A percentile compares a stretch with the other conserved stretches of the same genome.
phyloP scores from a whole-genome alignment of 2,888 invertebrate genomes.

The Drosophila meridiana region DNA sequence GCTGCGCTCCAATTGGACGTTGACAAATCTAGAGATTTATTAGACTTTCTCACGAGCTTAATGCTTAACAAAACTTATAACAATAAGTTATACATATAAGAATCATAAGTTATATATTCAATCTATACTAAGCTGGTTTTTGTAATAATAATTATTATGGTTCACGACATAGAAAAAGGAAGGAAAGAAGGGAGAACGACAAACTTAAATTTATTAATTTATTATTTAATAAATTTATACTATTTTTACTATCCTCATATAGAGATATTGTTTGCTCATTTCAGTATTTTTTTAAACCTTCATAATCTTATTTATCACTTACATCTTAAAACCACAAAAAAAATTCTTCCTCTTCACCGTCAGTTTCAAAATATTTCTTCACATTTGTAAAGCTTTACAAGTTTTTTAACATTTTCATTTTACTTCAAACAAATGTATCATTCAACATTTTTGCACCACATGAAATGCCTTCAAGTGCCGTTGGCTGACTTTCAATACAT shows the following conservation, averaged over 20 bases:
- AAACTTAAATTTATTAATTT: too few relatives aligned
- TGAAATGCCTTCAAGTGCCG: conserved; percentile 65
- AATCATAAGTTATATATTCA: not conserved
- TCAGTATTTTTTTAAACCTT: not conserved
- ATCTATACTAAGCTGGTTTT: too few relatives aligned
- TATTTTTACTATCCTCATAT: not conserved
- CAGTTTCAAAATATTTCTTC: conserved; percentile 1
- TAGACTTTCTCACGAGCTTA: not conserved
- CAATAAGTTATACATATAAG: not conserved
- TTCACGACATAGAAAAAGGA: not conserved
- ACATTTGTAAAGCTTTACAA: not conserved
- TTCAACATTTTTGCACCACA: conserved; percentile 71
- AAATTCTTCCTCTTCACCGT: not conserved
- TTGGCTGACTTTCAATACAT: conserved; percentile 26
- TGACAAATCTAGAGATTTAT: not conserved
- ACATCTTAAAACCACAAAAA: not conserved
- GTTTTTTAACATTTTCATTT: not conserved
- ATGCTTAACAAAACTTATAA: not conserved
- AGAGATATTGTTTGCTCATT: not conserved
- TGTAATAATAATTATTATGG: too few relatives aligned
- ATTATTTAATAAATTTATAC: not conserved
- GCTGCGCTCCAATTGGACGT: not conserved
- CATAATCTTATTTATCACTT: not conserved
- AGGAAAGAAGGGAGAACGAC: too few relatives aligned
- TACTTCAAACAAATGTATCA: conserved; percentile 30